Evolutionary conservation across 2,113 vertebrate genomes (phyloP).

Genomic region (Odocoileus virginianus): DNA sequence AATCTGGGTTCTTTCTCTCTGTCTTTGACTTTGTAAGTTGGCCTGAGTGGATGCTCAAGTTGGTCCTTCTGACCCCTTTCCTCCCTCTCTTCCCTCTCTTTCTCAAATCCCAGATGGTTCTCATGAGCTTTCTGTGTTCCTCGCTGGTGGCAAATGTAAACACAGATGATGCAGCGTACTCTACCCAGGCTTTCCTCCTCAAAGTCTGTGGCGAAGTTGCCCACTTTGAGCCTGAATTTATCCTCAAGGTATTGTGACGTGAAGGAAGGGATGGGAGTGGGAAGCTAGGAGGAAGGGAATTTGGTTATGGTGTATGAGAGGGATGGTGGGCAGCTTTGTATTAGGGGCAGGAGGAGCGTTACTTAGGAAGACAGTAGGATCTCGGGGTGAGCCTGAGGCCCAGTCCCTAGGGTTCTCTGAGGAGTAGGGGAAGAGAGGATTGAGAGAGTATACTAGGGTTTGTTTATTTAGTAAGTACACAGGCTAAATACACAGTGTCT

Average conservation of each 20-base stretch:
- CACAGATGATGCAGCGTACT: slow-evolving; percentile 43
- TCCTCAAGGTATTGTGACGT: slow-evolving; percentile 85
- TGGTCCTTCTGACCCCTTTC: background rate
- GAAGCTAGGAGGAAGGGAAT: background rate
- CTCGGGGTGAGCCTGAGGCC: background rate
- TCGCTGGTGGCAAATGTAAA: slow-evolving; percentile 79
- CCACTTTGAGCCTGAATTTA: slow-evolving; percentile 85
- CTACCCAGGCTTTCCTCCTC: slow-evolving; percentile 75
- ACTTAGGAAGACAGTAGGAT: background rate
- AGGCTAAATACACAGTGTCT: background rate
- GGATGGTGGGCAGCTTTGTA: background rate
- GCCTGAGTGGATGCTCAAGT: background rate
- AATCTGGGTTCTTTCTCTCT: background rate
- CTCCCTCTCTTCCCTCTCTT: background rate
- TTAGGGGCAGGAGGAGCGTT: background rate
- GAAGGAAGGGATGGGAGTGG: background rate
- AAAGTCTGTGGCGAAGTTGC: slow-evolving; percentile 79
- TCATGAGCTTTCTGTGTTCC: slow-evolving; percentile 85
- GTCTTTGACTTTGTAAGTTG: background rate
- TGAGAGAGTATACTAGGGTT: background rate
- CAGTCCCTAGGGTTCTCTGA: background rate
- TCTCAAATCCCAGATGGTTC: slow-evolving; percentile 77
- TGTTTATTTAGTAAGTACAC: background rate
- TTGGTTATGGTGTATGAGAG: background rate
- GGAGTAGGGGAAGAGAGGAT: background rate